Percentiles rank a stretch among this genome's conserved stretches.
phyloP scores from a whole-genome alignment of 2,888 invertebrate genomes.

The Monoplex corrugatus region DNA sequence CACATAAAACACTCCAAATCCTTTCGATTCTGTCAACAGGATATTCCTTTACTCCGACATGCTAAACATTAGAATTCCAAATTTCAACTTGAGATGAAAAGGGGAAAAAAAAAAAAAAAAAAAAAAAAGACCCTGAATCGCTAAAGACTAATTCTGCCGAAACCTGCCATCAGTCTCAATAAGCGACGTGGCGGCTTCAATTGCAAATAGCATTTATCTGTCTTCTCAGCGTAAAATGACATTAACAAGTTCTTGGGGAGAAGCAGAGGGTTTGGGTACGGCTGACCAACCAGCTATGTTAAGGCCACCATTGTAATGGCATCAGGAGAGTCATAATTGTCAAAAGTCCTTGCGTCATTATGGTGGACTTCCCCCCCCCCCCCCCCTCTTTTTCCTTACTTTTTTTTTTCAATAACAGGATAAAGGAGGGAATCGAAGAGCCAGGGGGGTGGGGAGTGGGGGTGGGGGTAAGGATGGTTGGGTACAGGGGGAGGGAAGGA shows the following conservation, averaged over 20 bases:
- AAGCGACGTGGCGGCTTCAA: not conserved
- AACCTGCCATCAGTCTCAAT: not conserved
- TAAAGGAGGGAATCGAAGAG: not conserved
- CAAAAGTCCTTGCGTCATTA: slow-evolving; percentile 22
- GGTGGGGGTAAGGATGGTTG: not conserved
- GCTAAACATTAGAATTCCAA: no score
- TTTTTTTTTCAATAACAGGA: slow-evolving; percentile 1
- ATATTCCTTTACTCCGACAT: no score
- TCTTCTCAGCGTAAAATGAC: not conserved
- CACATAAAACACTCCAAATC: not conserved
- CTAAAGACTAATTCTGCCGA: no score
- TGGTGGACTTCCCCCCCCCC: no score
- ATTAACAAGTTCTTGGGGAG: not conserved
- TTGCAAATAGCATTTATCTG: slow-evolving; percentile 22
- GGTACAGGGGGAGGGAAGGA: not conserved
- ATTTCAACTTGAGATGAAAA: no score
- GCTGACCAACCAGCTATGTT: slow-evolving; percentile 15
- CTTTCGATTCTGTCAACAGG: no score
- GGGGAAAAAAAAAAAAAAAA: no score
- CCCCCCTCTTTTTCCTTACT: not conserved
- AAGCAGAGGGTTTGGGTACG: not conserved
- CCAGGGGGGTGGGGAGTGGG: not conserved
- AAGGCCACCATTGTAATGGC: not conserved
- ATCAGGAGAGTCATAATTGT: slow-evolving; percentile 41
- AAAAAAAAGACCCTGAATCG: no score